Conservation (phyloP, 2,797 vertebrate genomes). For the Trachurus trachurus region DNA sequence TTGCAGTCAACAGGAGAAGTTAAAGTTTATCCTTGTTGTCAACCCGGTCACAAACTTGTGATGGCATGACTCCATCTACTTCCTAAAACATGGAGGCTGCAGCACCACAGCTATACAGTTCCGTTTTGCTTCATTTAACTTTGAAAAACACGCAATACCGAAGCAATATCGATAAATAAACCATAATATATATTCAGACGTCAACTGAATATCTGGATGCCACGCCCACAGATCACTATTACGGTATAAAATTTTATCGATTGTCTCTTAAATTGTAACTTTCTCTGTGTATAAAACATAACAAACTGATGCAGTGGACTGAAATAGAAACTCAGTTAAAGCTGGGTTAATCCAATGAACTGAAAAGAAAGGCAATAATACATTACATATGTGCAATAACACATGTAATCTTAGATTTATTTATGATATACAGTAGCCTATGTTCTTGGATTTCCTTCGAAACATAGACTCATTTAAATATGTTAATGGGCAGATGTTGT, state of each 20-base stretch:
- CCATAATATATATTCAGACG: not conserved
- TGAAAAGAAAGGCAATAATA: not conserved
- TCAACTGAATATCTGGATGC: not conserved
- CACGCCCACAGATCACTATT: not conserved
- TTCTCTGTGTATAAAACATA: not conserved
- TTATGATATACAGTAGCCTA: not conserved
- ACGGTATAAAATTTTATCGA: not conserved
- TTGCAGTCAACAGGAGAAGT: not conserved
- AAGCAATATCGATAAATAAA: not conserved
- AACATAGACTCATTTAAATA: not conserved
- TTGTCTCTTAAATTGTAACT: not conserved
- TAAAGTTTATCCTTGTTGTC: not conserved
- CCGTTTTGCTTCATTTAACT: constrained; percentile 1
- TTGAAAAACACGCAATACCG: not conserved
- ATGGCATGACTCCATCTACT: too few species aligned
- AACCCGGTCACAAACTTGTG: not conserved
- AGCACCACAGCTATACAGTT: constrained; percentile 6
- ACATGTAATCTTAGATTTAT: not conserved
- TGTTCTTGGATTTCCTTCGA: not conserved
- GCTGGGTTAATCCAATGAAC: not conserved
- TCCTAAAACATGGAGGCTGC: not conserved
- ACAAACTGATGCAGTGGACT: not conserved
- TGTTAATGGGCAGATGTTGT: not conserved
- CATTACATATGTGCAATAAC: too few species aligned
- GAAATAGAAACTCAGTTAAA: not conserved